Base-by-base conservation (phyloP, 1,140 invertebrate genomes). In the Pachyrhynchus sulphureomaculatus region DNA sequence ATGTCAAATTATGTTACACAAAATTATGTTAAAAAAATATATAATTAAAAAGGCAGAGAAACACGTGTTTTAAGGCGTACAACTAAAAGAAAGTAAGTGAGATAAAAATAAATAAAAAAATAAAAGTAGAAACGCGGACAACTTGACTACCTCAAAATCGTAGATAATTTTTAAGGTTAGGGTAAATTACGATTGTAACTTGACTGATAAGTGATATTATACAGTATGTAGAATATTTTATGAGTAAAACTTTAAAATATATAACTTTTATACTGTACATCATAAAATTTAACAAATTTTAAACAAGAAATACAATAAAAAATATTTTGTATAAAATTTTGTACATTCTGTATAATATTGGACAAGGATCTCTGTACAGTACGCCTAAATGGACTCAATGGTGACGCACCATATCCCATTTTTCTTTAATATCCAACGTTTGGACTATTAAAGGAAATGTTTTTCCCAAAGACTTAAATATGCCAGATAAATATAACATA, bases 91-190 rank as follows among this genome's bases (percentile, higher is more conserved):
- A 39, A 39, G 13, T 18, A 13, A n/a, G 13, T 10, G 12, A 37
- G 13, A 39, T 5, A 12, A 53, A 53, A 53, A 23, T n/a, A n/a
- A 53, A 34, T 24, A 37, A 36, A 51, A n/a, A n/a, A n/a, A n/a
- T n/a, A n/a, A n/a, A n/a, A n/a, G n/a, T n/a, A 51, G 24, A 53
- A 26, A 26, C 26, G 21, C 51, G 26, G 41, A 56, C 41, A 45
- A 56, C 39, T 44, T 24, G 23, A 44, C 39, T 56, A 56, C 53
- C 53, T 44, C 53, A 45, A 56, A 54, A 56, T 18, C 20, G 37
- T 52, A 36, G 34, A 33, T 52, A 52, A 52, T 34, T 52, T 29
- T 39, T 39, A 39, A 39, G 36, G 36, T 44, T 44, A 44, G 12
- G 20, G 18, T 20, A 20, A 44, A 23, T 23, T 18, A 21, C 21